Evolutionary conservation across 2,888 invertebrate species (phyloP), one percentile per base, ranked within the genome.

Genomic region (Caenorhabditis sp.): DNA sequence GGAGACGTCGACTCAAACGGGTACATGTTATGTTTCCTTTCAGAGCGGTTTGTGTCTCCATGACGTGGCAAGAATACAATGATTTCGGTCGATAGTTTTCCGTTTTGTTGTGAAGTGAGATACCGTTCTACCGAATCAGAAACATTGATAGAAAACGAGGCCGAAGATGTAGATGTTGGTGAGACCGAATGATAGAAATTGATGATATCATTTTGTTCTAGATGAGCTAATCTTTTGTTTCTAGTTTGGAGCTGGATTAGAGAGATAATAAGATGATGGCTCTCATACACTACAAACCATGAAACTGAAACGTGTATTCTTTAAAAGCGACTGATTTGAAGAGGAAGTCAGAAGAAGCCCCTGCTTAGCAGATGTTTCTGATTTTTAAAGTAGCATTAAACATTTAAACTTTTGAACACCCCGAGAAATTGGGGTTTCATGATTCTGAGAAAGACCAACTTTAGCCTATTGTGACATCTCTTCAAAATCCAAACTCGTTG

Each of bases 11-110:
- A 28, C 26, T 59, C 22, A 69, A 69, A 77, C 76, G 69, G 76
- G 61, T 70, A 77, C 69, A 51, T 77, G 69, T 61, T 59, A 24
- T 70, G 70, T 77, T 77, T 63, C 69, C 44, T 35, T 68, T 12
- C 6, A 14, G 0, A 28, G 26, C 6, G 26, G 54, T 38, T 38
- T 38, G 38, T 38, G 38, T 38, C n/a, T n/a, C 12, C 19, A 47
- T 75, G 75, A 66, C 75, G 75, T 68, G 75, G 75, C 64, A 35
- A 35, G 56, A 70, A 24, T 22, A 56, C 8, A 47, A 38, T 16
- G 51, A 19, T 16, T 31, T 14, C 35, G 14, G 10, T 5, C 19
- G 19, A 51, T 10, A 19, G 49, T 49, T n/a, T 49, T 7, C 38
- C 31, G n/a, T n/a, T 44, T 4, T 12, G 24, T 24, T 47, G 26